Conservation (phyloP, 2,113 vertebrate species). For the Perca flavescens region DNA sequence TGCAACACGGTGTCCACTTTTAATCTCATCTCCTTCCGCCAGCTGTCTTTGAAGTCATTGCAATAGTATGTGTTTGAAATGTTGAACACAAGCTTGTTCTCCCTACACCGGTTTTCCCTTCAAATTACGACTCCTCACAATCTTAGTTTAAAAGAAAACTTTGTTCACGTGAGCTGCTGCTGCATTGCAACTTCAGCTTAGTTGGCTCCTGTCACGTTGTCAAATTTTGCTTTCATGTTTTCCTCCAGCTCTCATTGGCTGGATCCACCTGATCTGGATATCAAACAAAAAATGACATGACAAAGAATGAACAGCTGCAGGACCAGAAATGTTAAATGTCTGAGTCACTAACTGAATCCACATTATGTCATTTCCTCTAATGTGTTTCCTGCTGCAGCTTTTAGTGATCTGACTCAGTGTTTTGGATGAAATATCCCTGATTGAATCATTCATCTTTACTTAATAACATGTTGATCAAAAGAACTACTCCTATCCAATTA, state of each 20-base stretch:
- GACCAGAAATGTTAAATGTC: slow-evolving; percentile 20
- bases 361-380: slow-evolving; percentile 30
- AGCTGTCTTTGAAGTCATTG: not conserved
- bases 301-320: slow-evolving; percentile 25
- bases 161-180: not conserved
- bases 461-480: not conserved
- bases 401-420: slow-evolving; percentile 13
- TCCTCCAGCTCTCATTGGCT: slow-evolving; percentile 19
- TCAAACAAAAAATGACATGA: not conserved
- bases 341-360: slow-evolving; percentile 46
- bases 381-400: slow-evolving; percentile 21
- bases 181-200: too few relatives aligned
- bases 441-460: not conserved
- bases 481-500: not conserved
- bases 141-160: not conserved
- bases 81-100: not conserved
- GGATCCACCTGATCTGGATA: slow-evolving; percentile 24
- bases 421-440: not conserved
- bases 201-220: not conserved
- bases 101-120: not conserved
- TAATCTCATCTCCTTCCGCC: not conserved
- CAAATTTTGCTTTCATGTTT: not conserved
- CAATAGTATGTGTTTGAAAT: not conserved
- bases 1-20: not conserved
- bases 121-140: not conserved